These are phyloP conservation scores for Malacosoma neustria DNA, from an alignment of 2,888 invertebrate species.

Conservation along the genomic window DNA sequence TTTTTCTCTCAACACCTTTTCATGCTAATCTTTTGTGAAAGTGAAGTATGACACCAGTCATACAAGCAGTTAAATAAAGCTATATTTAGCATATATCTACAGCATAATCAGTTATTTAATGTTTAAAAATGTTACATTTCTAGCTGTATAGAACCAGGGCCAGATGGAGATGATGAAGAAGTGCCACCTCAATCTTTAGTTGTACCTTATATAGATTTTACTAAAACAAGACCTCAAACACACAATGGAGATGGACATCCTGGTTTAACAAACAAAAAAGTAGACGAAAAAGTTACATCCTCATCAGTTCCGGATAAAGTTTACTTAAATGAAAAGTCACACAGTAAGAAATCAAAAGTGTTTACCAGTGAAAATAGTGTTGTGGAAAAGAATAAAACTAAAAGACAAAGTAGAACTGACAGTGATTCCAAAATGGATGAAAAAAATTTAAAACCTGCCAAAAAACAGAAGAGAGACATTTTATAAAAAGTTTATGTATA, in stretches of 20 bases:
- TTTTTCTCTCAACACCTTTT: too few relatives aligned
- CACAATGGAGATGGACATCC: slow-evolving; percentile 33
- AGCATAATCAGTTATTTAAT: too few relatives aligned
- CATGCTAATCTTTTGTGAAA: too few relatives aligned
- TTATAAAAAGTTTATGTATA: too few relatives aligned
- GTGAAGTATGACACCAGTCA: too few relatives aligned
- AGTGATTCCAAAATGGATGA: slow-evolving; percentile 30
- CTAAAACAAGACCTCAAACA: slow-evolving; percentile 55
- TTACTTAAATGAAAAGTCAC: slow-evolving; percentile 21
- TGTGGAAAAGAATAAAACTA: slow-evolving; percentile 31
- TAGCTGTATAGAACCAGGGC: slow-evolving; percentile 38
- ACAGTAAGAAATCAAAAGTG: slow-evolving; percentile 22
- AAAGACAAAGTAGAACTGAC: slow-evolving; percentile 34
- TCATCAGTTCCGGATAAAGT: slow-evolving; percentile 8
- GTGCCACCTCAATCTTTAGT: slow-evolving; percentile 29
- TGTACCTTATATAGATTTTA: slow-evolving; percentile 56
- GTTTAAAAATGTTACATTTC: too few relatives aligned
- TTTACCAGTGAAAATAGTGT: slow-evolving; percentile 26
- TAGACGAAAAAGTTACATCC: slow-evolving; percentile 15
- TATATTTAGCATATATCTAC: too few relatives aligned
- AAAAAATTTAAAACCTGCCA: slow-evolving; percentile 25
- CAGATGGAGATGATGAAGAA: slow-evolving; percentile 41
- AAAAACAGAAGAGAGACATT: slow-evolving; percentile 43
- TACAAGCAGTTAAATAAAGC: too few relatives aligned
- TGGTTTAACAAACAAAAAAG: slow-evolving; percentile 19